These are phyloP conservation scores for Copidosoma aretas DNA, from an alignment of 2,888 invertebrate genomes.

Conservation along the genomic window DNA sequence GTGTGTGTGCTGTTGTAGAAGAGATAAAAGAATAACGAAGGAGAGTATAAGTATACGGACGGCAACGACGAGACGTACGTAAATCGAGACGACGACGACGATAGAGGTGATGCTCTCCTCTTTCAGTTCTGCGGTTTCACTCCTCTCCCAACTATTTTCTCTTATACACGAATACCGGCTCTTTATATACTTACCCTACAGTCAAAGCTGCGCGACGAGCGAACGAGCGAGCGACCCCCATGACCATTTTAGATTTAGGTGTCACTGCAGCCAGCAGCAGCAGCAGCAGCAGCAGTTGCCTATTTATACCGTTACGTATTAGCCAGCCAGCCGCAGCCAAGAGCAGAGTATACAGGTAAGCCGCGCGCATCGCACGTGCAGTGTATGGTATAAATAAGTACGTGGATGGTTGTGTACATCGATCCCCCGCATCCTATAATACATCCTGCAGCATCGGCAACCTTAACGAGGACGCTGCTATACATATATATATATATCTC, in stretches of 20 bases:
- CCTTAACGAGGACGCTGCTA: constrained; percentile 27
- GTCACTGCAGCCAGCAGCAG: constrained; percentile 31
- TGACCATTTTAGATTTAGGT: constrained; percentile 43
- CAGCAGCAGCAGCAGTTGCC: constrained; percentile 7
- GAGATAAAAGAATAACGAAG: no score
- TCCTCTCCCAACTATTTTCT: no score
- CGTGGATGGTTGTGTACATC: constrained; percentile 12
- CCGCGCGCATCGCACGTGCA: no score
- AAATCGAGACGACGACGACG: constrained; percentile 29
- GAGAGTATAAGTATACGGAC: no score
- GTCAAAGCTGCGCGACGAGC: constrained; percentile 1
- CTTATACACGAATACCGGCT: no score
- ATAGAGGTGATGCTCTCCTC: neutral
- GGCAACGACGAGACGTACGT: constrained; percentile 6
- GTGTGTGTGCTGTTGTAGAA: neutral
- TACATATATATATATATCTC: neutral
- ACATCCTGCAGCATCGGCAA: neutral
- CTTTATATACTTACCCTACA: neutral
- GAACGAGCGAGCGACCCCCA: constrained; percentile 35
- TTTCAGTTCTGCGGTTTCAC: no score
- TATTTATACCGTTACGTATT: no score
- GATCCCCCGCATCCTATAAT: neutral
- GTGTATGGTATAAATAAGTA: no score
- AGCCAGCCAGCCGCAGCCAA: neutral
- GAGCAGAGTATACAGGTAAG: no score